These are phyloP conservation scores for Neuroterus valhalla DNA, from an alignment of 1,140 invertebrate genomes.

Conservation along the genomic window DNA sequence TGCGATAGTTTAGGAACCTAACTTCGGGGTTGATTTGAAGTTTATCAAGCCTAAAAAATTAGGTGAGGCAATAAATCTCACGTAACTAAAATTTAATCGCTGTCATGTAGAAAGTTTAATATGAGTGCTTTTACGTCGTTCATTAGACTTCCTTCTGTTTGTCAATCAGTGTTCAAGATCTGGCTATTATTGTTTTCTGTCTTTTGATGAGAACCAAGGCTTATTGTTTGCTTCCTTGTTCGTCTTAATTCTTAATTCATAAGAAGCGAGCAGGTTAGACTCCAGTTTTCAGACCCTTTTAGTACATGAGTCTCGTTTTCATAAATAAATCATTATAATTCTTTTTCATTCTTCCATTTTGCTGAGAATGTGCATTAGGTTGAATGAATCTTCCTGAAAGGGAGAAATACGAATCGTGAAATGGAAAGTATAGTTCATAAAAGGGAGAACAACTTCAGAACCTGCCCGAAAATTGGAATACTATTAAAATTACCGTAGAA, in stretches of 20 bases:
- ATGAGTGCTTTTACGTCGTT: slow-evolving; percentile 16
- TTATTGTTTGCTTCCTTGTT: slow-evolving; percentile 12
- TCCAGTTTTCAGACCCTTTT: not conserved
- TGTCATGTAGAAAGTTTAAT: slow-evolving; percentile 25
- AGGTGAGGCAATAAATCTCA: slow-evolving; percentile 5
- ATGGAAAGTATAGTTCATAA: too few relatives aligned
- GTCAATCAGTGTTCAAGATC: slow-evolving; percentile 21
- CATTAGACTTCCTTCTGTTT: slow-evolving; percentile 23
- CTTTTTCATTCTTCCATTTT: too few relatives aligned
- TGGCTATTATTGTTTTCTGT: slow-evolving; percentile 24
- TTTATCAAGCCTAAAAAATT: slow-evolving; percentile 13
- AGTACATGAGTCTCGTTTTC: not conserved
- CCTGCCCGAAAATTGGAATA: too few relatives aligned
- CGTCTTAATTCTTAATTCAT: slow-evolving; percentile 8
- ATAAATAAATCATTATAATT: too few relatives aligned
- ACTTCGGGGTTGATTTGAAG: not conserved
- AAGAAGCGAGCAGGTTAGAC: not conserved
- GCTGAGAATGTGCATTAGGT: too few relatives aligned
- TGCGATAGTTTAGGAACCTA: not conserved
- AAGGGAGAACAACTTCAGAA: too few relatives aligned
- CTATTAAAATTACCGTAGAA: not conserved
- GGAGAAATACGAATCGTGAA: too few relatives aligned
- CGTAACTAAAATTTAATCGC: slow-evolving; percentile 1
- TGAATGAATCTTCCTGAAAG: too few relatives aligned
- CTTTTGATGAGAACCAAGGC: slow-evolving; percentile 4